These are phyloP conservation scores for Falco naumanni DNA, from an alignment of 2,797 vertebrate species.

Conservation along the genomic window DNA sequence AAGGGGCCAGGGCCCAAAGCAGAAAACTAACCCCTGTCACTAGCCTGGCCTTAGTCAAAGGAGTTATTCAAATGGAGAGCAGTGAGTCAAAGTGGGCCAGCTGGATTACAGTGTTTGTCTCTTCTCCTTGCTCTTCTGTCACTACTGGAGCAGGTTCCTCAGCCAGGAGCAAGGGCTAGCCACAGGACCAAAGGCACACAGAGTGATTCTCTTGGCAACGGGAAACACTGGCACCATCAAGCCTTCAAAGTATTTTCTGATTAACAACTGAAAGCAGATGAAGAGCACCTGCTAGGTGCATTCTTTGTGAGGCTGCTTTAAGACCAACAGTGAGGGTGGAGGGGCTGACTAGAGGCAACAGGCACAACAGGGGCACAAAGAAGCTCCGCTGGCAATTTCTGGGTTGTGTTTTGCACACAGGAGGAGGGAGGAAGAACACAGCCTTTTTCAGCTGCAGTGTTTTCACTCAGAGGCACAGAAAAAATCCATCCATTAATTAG, in stretches of 20 bases:
- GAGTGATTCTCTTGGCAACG: not conserved
- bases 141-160: not conserved
- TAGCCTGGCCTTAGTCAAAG: not conserved
- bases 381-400: not conserved
- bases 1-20: not conserved
- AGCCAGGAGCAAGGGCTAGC: not conserved
- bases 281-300: not conserved
- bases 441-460: not conserved
- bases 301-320: not conserved
- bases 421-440: not conserved
- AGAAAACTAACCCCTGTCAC: not conserved
- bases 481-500: not conserved
- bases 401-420: not conserved
- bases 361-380: fast-evolving
- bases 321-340: not conserved
- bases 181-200: not conserved
- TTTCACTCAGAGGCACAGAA: not conserved
- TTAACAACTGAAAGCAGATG: not conserved
- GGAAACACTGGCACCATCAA: not conserved
- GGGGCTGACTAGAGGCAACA: not conserved
- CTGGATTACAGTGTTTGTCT: not conserved
- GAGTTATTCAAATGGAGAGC: not conserved
- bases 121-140: not conserved
- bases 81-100: not conserved
- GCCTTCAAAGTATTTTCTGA: not conserved